A percentile compares a stretch with the other conserved stretches of the same genome.
phyloP scores from a whole-genome alignment of 2,113 vertebrate species.

The Notechis scutatus region DNA sequence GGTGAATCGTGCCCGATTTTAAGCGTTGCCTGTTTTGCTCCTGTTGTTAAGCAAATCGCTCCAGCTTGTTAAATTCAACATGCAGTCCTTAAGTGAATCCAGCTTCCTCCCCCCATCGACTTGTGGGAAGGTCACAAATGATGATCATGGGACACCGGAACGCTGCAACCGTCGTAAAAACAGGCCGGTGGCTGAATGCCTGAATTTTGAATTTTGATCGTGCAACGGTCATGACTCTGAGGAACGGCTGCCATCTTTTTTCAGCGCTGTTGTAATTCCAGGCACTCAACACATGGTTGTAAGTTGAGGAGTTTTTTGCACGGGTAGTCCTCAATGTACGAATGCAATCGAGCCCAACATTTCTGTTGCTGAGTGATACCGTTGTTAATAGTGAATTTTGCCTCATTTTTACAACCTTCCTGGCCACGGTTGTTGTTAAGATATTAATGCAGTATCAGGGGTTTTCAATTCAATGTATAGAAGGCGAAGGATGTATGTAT shows the following conservation, averaged over 20 bases:
- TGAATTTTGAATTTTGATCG: neutral
- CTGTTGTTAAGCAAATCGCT: neutral
- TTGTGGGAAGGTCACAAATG: neutral
- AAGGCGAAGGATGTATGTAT: too few species aligned
- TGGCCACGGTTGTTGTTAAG: neutral
- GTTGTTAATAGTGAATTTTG: neutral
- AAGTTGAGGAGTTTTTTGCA: neutral
- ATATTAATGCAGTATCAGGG: too few species aligned
- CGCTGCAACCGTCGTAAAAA: neutral
- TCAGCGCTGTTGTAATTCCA: neutral
- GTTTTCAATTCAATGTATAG: too few species aligned
- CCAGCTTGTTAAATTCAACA: neutral
- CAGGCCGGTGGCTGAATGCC: neutral
- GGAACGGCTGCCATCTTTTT: neutral
- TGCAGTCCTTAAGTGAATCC: neutral
- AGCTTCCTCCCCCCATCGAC: fast-evolving
- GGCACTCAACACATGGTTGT: neutral
- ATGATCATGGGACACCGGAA: neutral
- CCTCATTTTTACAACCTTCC: neutral
- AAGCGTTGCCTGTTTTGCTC: neutral
- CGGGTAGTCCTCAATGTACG: neutral
- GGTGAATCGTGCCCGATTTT: neutral
- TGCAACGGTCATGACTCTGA: neutral
- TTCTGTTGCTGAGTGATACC: neutral
- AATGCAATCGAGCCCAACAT: neutral